These are phyloP conservation scores for Paracyclopina nana DNA, from an alignment of 1,140 invertebrate genomes.

Conservation along the genomic window DNA sequence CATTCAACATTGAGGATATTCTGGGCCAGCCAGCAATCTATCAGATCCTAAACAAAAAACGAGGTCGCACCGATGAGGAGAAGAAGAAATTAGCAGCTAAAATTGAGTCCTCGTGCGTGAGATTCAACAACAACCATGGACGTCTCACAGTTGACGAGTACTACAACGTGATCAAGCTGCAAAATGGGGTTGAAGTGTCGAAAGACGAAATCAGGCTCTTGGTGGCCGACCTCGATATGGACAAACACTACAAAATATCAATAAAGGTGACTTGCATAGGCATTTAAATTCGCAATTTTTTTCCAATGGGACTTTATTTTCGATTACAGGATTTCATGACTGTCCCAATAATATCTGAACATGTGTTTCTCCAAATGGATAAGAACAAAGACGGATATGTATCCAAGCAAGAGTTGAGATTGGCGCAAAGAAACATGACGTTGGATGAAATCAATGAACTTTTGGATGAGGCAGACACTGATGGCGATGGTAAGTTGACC, in stretches of 20 bases:
- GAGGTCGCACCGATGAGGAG: no score
- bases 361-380: slow-evolving; percentile 4
- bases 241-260: not conserved
- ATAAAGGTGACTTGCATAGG: not conserved
- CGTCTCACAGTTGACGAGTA: slow-evolving; percentile 6
- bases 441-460: slow-evolving; percentile 8
- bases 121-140: not conserved
- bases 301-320: no score
- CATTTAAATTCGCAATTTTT: not conserved
- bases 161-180: slow-evolving; percentile 10
- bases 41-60: no score
- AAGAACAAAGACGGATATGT: slow-evolving; percentile 8
- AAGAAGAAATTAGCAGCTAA: not conserved
- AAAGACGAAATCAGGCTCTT: slow-evolving; percentile 9
- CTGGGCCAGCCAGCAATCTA: no score
- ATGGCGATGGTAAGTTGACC: not conserved
- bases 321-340: slow-evolving; percentile 11
- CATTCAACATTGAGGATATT: no score
- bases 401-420: slow-evolving; percentile 5
- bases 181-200: slow-evolving; percentile 2
- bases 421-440: slow-evolving; percentile 10
- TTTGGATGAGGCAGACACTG: not conserved
- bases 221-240: not conserved
- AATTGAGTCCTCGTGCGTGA: not conserved
- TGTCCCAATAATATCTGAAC: not conserved